Evolutionary conservation across 1,140 invertebrate genomes (phyloP).

Genomic region (Eupristina koningsbergeri): DNA sequence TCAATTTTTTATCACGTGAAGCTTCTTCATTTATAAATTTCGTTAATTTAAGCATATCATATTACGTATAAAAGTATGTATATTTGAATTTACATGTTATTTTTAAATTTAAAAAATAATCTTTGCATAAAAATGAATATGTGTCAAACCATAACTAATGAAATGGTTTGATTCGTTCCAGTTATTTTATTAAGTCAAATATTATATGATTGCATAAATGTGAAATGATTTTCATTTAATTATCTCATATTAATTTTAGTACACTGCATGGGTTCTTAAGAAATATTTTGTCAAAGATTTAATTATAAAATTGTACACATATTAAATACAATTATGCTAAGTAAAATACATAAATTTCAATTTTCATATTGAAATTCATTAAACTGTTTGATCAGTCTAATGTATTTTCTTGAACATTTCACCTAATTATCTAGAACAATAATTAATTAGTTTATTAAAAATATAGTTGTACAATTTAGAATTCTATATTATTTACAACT

Average conservation of each 20-base stretch:
- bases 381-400: not conserved
- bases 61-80: not conserved
- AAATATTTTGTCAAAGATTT: conserved; percentile 7
- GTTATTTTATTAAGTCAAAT: not conserved
- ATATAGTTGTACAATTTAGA: not conserved
- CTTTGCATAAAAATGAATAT: not conserved
- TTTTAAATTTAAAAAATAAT: not conserved
- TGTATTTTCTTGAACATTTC: not conserved
- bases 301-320: not conserved
- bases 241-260: not conserved
- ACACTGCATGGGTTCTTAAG: too few species aligned
- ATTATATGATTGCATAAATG: not conserved
- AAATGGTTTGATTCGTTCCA: not conserved
- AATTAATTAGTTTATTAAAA: not conserved
- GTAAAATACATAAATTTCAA: not conserved
- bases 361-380: not conserved
- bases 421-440: not conserved
- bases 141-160: not conserved
- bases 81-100: not conserved
- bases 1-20: not conserved
- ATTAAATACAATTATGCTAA: not conserved
- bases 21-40: not conserved
- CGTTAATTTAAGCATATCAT: not conserved
- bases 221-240: not conserved
- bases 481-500: not conserved